Evolutionary conservation across 1,140 invertebrate genomes (phyloP).

Genomic region (fruit fly (Drosophila melanogaster)): Release_6_plus_ISO1_MT NT_037436.4:5315501-5316000

Average conservation of each 20-base stretch:
- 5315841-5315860: conserved; percentile 55
- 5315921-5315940: conserved; percentile 39
- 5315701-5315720: conserved; percentile 73
- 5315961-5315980: conserved; percentile 64
- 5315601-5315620: background rate
- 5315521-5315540: conserved; percentile 38
- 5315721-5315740: conserved; percentile 77
- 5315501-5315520: conserved; percentile 37
- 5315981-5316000: conserved; percentile 71
- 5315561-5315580: conserved; percentile 30
- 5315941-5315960: conserved; percentile 51
- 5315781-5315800: conserved; percentile 41
- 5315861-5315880: conserved; percentile 58
- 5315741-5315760: conserved; percentile 77
- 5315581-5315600: conserved; percentile 22
- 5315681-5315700: conserved; percentile 49
- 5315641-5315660: conserved; percentile 50
- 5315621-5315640: conserved; percentile 48
- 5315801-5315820: conserved; percentile 41
- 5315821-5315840: background rate
- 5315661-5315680: conserved; percentile 38
- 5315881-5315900: conserved; percentile 3
- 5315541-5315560: conserved; percentile 32
- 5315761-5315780: conserved; percentile 61
- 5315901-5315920: background rate